phyloP scores from a whole-genome alignment of 2,113 vertebrate genomes.

The Sinocyclocheilus rhinocerous region DNA sequence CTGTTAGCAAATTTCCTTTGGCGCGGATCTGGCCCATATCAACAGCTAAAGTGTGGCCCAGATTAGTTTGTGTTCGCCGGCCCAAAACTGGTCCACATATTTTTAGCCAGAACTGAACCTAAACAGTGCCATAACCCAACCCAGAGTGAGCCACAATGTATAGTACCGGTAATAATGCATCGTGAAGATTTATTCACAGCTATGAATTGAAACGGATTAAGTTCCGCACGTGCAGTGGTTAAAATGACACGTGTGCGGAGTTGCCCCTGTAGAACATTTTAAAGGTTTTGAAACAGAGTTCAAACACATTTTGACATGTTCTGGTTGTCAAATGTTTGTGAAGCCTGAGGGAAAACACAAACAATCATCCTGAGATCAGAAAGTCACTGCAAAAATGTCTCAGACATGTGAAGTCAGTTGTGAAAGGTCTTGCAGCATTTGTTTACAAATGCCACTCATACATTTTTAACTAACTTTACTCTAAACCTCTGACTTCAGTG shows the following conservation, averaged over 20 bases:
- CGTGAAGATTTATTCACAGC: too few species aligned
- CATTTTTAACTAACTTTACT: background rate
- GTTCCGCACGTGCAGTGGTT: too few species aligned
- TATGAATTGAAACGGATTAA: too few species aligned
- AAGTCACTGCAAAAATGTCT: background rate
- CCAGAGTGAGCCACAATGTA: too few species aligned
- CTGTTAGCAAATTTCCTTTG: too few species aligned
- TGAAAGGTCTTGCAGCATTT: conserved; percentile 3
- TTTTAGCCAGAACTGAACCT: too few species aligned
- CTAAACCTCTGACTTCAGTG: background rate
- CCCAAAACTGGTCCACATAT: too few species aligned
- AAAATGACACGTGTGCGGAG: background rate
- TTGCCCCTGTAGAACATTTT: background rate
- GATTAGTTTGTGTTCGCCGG: too few species aligned
- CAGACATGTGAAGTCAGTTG: background rate
- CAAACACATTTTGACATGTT: background rate
- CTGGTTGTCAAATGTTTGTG: background rate
- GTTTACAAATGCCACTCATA: background rate
- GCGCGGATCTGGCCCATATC: too few species aligned
- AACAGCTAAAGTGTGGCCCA: too few species aligned
- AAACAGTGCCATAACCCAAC: too few species aligned
- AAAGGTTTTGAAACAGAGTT: background rate
- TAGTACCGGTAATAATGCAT: too few species aligned
- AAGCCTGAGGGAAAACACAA: conserved; percentile 14
- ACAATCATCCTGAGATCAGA: background rate